phyloP scores from a whole-genome alignment of 1,140 invertebrate genomes.

The Drosophila jambulina region DNA sequence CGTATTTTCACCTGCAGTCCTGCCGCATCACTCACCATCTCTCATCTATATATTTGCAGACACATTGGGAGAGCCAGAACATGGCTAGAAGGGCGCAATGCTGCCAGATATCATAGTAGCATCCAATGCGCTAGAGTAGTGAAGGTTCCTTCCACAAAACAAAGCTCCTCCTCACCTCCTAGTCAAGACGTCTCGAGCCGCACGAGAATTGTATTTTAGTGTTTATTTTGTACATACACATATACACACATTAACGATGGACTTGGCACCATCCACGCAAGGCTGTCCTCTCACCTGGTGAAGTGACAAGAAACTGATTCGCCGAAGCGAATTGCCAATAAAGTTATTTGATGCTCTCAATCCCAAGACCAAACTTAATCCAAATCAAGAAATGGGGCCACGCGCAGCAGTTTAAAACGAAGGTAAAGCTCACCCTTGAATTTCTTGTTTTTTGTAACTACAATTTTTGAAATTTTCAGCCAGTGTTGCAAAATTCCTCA shows the following conservation, averaged over 20 bases:
- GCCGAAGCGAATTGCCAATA: constrained; percentile 60
- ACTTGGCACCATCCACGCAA: constrained; percentile 16
- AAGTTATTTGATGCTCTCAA: constrained; percentile 63
- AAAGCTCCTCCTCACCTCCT: constrained; percentile 65
- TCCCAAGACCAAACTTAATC: constrained; percentile 18
- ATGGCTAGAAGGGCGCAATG: constrained; percentile 78
- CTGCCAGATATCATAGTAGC: constrained; percentile 81
- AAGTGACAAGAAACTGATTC: constrained; percentile 42
- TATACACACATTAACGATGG: constrained; percentile 29
- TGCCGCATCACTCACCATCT: constrained; percentile 67
- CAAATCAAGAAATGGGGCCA: constrained; percentile 5
- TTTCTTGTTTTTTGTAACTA: not conserved
- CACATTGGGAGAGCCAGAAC: constrained; percentile 73
- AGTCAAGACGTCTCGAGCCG: constrained; percentile 69
- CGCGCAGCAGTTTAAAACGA: not conserved
- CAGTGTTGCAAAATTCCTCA: constrained; percentile 5
- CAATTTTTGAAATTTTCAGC: constrained; percentile 1
- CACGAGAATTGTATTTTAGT: constrained; percentile 69
- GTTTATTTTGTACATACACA: constrained; percentile 73
- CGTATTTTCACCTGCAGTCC: constrained; percentile 25
- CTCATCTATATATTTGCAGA: constrained; percentile 83
- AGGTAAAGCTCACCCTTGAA: not conserved
- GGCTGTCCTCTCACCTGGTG: constrained; percentile 62
- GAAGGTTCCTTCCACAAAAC: constrained; percentile 70
- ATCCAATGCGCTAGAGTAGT: constrained; percentile 50